Conservation (phyloP, 2,113 vertebrate species). For the Fulica atra region DNA sequence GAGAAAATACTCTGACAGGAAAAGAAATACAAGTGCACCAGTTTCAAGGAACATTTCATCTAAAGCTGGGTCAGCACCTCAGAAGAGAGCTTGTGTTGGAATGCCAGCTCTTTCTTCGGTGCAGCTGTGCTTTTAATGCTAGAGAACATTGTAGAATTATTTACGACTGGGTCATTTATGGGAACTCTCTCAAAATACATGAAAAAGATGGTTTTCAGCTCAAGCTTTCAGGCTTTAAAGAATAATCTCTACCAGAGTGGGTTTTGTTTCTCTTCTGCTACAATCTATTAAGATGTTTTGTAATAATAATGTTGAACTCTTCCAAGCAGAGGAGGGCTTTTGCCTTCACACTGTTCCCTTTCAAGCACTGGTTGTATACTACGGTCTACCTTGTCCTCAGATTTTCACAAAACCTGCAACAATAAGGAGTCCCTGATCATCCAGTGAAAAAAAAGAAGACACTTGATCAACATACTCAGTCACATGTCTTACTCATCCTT, state of each 20-base stretch:
- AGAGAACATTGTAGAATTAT: background rate
- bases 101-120: background rate
- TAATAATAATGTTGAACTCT: background rate
- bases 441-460: background rate
- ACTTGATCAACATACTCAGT: background rate
- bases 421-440: background rate
- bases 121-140: background rate
- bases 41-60: background rate
- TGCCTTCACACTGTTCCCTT: background rate
- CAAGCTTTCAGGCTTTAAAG: background rate
- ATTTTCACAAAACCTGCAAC: background rate
- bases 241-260: background rate
- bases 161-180: background rate
- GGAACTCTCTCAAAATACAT: background rate
- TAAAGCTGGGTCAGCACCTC: constrained; percentile 12
- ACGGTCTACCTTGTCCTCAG: background rate
- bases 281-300: fast-evolving
- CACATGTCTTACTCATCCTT: background rate
- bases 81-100: background rate
- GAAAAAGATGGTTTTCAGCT: background rate
- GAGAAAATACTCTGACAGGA: background rate
- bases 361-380: background rate
- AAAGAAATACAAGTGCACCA: background rate
- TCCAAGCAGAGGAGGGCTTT: background rate
- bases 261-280: background rate